Percentiles rank a stretch among this genome's conserved stretches.
These are phyloP conservation scores for Camponotus pennsylvanicus DNA, from an alignment of 1,140 invertebrate genomes.

Conservation along the genomic window DNA sequence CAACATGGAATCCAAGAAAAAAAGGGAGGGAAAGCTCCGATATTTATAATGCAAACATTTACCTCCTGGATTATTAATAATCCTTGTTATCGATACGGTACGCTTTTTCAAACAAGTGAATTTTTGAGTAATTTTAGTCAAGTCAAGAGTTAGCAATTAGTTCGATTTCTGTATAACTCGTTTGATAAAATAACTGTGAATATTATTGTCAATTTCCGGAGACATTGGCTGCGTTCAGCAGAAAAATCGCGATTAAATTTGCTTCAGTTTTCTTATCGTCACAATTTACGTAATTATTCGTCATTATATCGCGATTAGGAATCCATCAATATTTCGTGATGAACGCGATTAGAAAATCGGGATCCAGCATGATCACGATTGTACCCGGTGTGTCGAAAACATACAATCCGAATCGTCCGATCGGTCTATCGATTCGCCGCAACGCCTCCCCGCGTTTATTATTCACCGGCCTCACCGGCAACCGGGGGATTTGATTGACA, in stretches of 20 bases:
- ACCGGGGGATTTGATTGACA: conserved; percentile 47
- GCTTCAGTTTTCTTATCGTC: not conserved
- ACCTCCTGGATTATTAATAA: conserved; percentile 65
- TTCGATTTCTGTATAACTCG: not conserved
- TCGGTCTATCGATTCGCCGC: conserved; percentile 31
- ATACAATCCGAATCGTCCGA: not conserved
- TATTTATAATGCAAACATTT: conserved; percentile 70
- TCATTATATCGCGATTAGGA: not conserved
- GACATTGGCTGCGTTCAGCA: not conserved
- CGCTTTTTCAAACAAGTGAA: not conserved
- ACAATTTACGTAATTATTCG: conserved; percentile 10
- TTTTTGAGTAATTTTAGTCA: conserved; percentile 6
- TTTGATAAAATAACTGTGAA: conserved; percentile 27
- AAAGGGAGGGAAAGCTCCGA: not conserved
- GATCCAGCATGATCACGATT: conserved; percentile 17
- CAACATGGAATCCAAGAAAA: conserved; percentile 21
- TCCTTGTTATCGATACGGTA: conserved; percentile 17
- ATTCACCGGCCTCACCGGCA: conserved; percentile 35
- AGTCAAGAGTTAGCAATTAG: not conserved
- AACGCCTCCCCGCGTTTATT: conserved; percentile 44
- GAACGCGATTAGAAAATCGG: too few relatives aligned
- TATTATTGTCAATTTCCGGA: not conserved
- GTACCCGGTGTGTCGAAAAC: not conserved
- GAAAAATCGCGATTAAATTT: not conserved
- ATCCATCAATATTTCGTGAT: not conserved